These are phyloP conservation scores for Pollachius pollachius DNA, from an alignment of 2,113 vertebrate species.

Conservation along the genomic window DNA sequence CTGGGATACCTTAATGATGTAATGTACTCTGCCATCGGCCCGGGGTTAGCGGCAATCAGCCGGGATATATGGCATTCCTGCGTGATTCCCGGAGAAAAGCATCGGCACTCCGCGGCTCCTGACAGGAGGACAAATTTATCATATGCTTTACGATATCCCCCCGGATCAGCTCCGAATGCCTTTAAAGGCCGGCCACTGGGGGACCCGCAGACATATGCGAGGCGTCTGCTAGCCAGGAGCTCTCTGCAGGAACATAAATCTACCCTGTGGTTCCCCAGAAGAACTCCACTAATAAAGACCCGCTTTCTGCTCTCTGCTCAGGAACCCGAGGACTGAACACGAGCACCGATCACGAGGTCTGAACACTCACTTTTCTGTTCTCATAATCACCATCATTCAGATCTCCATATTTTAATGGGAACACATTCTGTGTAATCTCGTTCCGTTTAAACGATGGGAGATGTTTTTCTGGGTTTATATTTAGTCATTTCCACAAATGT, in stretches of 20 bases:
- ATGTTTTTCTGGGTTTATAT: no score
- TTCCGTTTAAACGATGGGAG: no score
- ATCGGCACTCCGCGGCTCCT: slow-evolving; percentile 54
- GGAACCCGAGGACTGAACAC: no score
- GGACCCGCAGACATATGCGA: slow-evolving; percentile 66
- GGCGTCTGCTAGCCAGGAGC: slow-evolving; percentile 57
- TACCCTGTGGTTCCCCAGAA: neutral
- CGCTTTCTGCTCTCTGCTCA: no score
- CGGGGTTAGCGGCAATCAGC: slow-evolving; percentile 60
- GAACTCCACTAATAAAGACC: no score
- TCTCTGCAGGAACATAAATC: slow-evolving; percentile 30
- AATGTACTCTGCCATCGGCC: slow-evolving; percentile 57
- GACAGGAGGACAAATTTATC: slow-evolving; percentile 75
- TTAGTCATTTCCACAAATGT: no score
- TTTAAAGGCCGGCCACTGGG: slow-evolving; percentile 53
- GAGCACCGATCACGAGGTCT: no score
- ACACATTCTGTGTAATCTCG: no score
- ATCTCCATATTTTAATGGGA: no score
- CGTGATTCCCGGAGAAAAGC: slow-evolving; percentile 62
- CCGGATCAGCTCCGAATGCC: slow-evolving; percentile 72
- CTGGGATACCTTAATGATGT: slow-evolving; percentile 70
- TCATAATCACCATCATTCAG: no score
- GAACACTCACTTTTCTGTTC: no score
- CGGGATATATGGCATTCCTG: slow-evolving; percentile 69
- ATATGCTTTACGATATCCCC: slow-evolving; percentile 74